Percentiles rank a stretch among this genome's conserved stretches.
Conservation (phyloP, 2,888 invertebrate genomes). For the Glaucopsyche alexis region DNA sequence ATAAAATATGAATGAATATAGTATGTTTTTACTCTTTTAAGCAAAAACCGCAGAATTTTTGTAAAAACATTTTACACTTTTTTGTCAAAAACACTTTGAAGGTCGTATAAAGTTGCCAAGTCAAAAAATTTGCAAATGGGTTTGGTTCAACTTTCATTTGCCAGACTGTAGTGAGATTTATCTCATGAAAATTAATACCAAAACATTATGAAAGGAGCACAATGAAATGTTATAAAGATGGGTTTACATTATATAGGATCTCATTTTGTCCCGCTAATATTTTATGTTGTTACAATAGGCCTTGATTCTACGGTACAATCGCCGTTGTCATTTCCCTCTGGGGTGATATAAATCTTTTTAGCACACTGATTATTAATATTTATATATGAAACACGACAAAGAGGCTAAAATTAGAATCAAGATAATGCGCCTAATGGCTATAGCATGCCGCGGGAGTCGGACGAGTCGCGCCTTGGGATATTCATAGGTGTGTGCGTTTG, state of each 20-base stretch:
- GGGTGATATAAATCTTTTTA: background rate
- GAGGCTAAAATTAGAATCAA: background rate
- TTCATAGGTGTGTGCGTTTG: no score
- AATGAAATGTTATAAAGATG: background rate
- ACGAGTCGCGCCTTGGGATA: no score
- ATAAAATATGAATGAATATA: no score
- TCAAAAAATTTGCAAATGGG: no score
- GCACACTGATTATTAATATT: background rate
- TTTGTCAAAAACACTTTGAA: no score
- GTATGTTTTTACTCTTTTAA: no score
- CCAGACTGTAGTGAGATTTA: no score
- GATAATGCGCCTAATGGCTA: background rate
- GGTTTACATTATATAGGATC: background rate
- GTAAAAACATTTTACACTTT: no score
- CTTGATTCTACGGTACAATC: background rate
- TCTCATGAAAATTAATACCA: background rate
- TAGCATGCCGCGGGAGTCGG: no score
- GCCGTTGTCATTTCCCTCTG: background rate
- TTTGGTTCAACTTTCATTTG: no score
- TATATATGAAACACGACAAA: background rate
- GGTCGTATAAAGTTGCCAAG: no score
- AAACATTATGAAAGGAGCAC: background rate
- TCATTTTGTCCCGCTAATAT: conserved; percentile 3
- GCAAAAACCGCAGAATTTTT: no score
- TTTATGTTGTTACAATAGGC: background rate